Base-by-base conservation (phyloP, 2,888 invertebrate species). In the Mimas tiliae region DNA sequence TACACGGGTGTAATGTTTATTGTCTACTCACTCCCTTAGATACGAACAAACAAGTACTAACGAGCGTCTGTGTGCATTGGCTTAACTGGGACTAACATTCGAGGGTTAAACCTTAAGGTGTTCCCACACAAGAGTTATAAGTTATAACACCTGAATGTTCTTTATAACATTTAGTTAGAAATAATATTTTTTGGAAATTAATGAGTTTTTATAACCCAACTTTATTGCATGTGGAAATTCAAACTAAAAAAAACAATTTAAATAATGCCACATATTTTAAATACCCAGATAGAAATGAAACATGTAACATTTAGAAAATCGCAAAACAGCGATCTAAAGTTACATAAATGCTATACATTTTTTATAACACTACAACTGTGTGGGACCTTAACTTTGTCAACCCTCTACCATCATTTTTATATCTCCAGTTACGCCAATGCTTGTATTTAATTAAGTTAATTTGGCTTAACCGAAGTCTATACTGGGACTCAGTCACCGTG, bases 11-110 rank as follows among this genome's bases (percentile, higher is more conserved):
- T 38, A 58, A 58, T 42, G 53, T 63, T 73, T 73, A 73, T 73
- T 73, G 73, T 73, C 73, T 68, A 63, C 67, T 73, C 73, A 73
- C 73, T 64, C 70, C 42, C 58, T 58, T 42, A 58, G 58, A 58
- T 58, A 58, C 53, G 53, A 53, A 38, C 55, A 38, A 55, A 55
- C 55, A 55, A 58, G 58, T 58, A 42, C 55, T 55, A 34, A 55
- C 38, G 58, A 58, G 58, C 19, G 58, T 58, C 38, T 55, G 38
- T 38, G n/a, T n/a, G 19, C 58, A 19, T 42, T 42, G 38, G 58
- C 58, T 12, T 58, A 19, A 58, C 58, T 58, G 42, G 58, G 42
- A 38, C 12, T 34, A 4, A 6, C 4, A 33, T 27, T 27, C 4
- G 16, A 16, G 11, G 53, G 8, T 27, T 1, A 0, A n/a, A n/a